Percentiles rank a stretch among this genome's conserved stretches.
Conservation (phyloP, 92 coral and sea anemone genomes). For the Galaxea fascicularis region DNA sequence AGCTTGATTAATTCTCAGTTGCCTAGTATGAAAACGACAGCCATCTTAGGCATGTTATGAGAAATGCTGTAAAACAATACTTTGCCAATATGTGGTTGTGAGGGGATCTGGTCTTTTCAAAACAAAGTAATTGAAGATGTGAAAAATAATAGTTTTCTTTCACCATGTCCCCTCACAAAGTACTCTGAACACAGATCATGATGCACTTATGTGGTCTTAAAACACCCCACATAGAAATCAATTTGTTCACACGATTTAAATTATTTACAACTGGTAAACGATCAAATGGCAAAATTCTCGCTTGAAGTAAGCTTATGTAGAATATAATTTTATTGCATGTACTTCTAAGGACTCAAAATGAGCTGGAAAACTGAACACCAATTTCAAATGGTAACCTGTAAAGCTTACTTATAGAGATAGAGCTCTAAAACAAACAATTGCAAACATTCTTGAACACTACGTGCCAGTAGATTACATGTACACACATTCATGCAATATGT, state of each 20-base stretch:
- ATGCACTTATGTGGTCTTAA: background rate
- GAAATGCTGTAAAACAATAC: background rate
- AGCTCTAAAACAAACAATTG: background rate
- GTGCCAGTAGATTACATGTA: background rate
- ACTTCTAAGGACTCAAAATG: background rate
- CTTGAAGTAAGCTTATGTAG: background rate
- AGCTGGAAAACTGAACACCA: background rate
- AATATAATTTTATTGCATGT: too few species aligned
- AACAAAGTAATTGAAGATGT: background rate
- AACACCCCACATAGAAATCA: background rate
- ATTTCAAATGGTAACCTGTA: background rate
- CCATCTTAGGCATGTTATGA: background rate
- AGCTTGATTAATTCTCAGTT: too few species aligned
- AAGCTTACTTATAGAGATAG: background rate
- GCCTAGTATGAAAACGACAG: too few species aligned
- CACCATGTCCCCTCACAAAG: background rate
- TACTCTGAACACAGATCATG: too few species aligned
- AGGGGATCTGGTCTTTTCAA: background rate
- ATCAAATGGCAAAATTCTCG: constrained; percentile 1
- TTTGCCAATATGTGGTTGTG: background rate
- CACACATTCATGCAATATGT: background rate
- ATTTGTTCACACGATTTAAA: background rate
- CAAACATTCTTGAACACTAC: constrained; percentile 3
- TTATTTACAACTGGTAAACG: background rate
- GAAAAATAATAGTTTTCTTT: background rate